Evolutionary conservation across 2,797 vertebrate species (phyloP), one percentile per base, ranked within the genome.

Genomic region (Siniperca undulata): DNA sequence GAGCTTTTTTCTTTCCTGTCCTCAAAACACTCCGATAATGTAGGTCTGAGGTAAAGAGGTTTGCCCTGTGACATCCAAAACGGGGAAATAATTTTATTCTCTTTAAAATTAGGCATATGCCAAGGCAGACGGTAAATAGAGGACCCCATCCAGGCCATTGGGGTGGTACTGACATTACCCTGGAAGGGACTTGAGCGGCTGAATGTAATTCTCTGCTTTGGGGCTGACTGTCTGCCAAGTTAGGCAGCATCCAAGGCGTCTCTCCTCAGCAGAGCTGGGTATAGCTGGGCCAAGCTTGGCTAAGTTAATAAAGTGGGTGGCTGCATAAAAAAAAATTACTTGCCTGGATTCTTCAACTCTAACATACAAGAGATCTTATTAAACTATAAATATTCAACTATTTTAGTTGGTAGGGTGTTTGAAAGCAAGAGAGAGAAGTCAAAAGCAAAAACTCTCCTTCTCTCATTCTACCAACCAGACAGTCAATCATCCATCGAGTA

Each of bases 81-180:
- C 8, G 13, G 17, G 36, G 10, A 73, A 69, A 50, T 70, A 70
- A 55, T 73, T 78, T 61, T 55, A 65, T 68, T 86, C 40, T 62
- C 22, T 73, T 68, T 84, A 24, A 78, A 68, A 62, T 74, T n/a
- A 75, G 53, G 59, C 60, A 67, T 52, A 77, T 19, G 70, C 48
- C 59, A 74, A 73, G 34, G 42, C 44, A 78, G 81, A 76, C 16
- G 74, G 44, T 42, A 69, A 78, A 70, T 67, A 42, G 10, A 74
- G 53, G 80, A 65, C 16, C 34, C 65, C 36, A 46, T 89, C 83
- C 83, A 89, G 85, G 58, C 80, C 65, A 73, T 50, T 34, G 14
- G 74, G 79, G 88, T 81, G 82, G 85, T 91, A 87, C 40, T 88
- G 86, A 91, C 90, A 88, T 91, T 84, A 88, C 90, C 82, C 89